Conservation (phyloP, 2,888 invertebrate species). For the Lasioglossum morio region DNA sequence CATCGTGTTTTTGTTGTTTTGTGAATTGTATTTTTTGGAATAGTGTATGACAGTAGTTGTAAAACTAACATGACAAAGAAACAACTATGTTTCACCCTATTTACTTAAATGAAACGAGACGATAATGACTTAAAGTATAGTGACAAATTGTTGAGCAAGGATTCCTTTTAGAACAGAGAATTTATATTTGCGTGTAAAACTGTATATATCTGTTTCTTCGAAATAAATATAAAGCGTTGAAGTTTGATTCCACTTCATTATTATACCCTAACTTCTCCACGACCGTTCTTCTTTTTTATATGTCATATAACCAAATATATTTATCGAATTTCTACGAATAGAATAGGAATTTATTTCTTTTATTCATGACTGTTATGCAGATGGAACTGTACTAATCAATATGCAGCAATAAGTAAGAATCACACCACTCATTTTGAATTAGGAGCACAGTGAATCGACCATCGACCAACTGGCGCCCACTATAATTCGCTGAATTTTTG, state of each 20-base stretch:
- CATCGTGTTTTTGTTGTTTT: neutral
- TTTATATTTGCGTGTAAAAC: constrained; percentile 55
- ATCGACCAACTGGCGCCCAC: neutral
- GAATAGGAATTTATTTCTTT: neutral
- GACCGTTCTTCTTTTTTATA: neutral
- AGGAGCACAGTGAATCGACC: neutral
- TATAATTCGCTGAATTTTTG: neutral
- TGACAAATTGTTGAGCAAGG: constrained; percentile 49
- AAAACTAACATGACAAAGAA: neutral
- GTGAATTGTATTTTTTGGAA: constrained; percentile 20
- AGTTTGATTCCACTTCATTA: neutral
- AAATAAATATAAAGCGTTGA: constrained; percentile 61
- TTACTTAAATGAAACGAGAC: constrained; percentile 29
- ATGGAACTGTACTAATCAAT: neutral
- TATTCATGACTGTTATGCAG: neutral
- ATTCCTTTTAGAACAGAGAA: constrained; percentile 42
- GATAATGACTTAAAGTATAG: constrained; percentile 37
- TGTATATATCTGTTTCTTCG: constrained; percentile 49
- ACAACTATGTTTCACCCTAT: constrained; percentile 22
- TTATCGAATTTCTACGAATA: neutral
- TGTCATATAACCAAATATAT: neutral
- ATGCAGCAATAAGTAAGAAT: neutral
- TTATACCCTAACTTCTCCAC: neutral
- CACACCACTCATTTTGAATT: neutral
- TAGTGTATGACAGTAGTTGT: constrained; percentile 21